Evolutionary conservation across 2,113 vertebrate species (phyloP).

Genomic region (Sander vitreus): DNA sequence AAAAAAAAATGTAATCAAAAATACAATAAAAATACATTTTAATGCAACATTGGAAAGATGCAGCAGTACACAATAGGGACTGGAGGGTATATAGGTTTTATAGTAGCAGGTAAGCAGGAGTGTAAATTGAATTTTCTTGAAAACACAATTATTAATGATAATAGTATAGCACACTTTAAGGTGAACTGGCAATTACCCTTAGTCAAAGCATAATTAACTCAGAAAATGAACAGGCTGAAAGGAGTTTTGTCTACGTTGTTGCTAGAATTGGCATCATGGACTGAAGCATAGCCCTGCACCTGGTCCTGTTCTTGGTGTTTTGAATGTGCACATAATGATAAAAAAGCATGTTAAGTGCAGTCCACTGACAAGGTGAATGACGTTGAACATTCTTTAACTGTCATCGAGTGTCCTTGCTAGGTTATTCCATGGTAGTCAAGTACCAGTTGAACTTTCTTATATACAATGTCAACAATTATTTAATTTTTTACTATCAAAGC

Average conservation of each 20-base stretch:
- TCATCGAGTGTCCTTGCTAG: background rate
- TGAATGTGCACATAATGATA: background rate
- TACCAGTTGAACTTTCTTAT: too few relatives aligned
- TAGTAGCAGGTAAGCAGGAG: background rate
- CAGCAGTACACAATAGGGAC: background rate
- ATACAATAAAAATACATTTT: background rate
- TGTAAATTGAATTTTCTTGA: constrained; percentile 25
- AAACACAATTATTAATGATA: constrained; percentile 33
- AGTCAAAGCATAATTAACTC: constrained; percentile 3
- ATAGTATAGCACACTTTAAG: background rate
- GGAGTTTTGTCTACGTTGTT: background rate
- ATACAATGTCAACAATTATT: too few relatives aligned
- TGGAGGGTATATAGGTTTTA: constrained; percentile 5
- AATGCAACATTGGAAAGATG: background rate
- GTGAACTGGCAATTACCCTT: constrained; percentile 13
- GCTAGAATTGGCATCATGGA: background rate
- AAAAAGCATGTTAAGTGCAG: background rate
- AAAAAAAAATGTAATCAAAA: background rate
- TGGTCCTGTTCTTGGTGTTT: background rate
- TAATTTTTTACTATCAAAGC: background rate
- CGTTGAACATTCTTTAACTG: background rate
- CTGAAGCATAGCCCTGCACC: background rate
- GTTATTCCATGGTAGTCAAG: background rate
- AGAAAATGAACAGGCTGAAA: background rate
- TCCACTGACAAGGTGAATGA: background rate